Evolutionary conservation across 1,140 invertebrate genomes (phyloP).

Genomic region (Neoseiulus cucumeris): DNA sequence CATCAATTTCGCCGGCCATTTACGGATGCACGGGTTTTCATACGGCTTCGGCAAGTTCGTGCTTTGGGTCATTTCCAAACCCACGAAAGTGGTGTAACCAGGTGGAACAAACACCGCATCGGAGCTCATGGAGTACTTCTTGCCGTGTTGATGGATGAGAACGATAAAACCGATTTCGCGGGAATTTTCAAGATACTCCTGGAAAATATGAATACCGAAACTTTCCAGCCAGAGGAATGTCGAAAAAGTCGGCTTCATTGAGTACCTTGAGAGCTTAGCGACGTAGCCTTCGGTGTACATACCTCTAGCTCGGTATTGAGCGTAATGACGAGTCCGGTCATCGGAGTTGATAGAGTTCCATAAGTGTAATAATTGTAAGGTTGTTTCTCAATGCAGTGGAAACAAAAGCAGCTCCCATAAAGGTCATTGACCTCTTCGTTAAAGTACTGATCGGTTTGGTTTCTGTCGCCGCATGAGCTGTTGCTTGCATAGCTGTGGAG

Average conservation of each 20-base stretch:
- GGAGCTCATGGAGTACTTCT: background rate
- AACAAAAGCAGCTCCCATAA: background rate
- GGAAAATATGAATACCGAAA: background rate
- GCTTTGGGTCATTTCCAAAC: background rate
- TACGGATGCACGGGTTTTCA: background rate
- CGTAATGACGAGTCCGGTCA: background rate
- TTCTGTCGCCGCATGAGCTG: background rate
- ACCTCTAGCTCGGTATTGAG: conserved; percentile 3
- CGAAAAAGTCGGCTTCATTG: no score
- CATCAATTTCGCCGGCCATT: background rate
- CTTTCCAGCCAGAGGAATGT: background rate
- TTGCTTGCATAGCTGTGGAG: background rate
- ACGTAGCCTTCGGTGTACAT: no score
- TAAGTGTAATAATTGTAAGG: background rate
- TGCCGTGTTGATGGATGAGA: background rate
- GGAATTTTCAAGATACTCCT: background rate
- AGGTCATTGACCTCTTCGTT: background rate
- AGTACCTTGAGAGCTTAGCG: no score
- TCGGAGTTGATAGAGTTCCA: background rate
- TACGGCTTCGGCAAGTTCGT: background rate
- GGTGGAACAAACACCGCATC: background rate
- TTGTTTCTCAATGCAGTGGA: background rate
- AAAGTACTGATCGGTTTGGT: background rate
- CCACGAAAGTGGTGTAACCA: background rate
- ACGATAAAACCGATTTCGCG: background rate